Base-by-base conservation (phyloP, 2,113 vertebrate species). In the Alces alces region DNA sequence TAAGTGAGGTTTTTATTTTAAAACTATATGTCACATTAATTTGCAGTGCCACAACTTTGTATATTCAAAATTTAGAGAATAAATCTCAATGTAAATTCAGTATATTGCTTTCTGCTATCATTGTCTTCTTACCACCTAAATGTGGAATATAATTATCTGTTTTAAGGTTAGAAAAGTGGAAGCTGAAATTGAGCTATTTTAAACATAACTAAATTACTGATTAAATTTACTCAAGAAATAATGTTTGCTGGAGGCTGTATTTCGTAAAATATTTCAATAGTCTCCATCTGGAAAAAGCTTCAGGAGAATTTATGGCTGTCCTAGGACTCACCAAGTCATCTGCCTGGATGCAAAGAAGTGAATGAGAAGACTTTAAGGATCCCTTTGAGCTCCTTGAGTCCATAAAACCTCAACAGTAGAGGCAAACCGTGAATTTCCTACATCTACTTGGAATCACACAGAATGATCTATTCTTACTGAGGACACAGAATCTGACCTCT, bases 61-160 rank as follows among this genome's bases (percentile, higher is more conserved):
- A 43, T 96, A 86, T 47, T 88, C n/a, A 96, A 84, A 5, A 95
- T 86, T 91, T 85, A 90, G 64, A 95, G 28, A 70, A 93, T 47
- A 95, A 96, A 60, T 12, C 86, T 98, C 96, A 97, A 97, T 97
- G 89, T 96, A 96, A 93, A 92, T 96, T 95, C 54, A 85, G 14
- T 50, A 85, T 54, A 87, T 50, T 97, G 91, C 84, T 95, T 94
- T 97, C 93, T 96, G 86, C 85, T 97, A 39, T 97, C 97, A 91
- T 97, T 98, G 61, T 7, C 39, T 76, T 96, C 47, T 90, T 50
- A 95, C 50, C 96, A 95, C 13, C 66, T 96, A 95, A 93, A 95
- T 96, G 61, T 98, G 96, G 86, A 98, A 97, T 97, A 97, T 98
- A 98, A 97, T 96, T 91, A 93, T 96, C 33, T 97, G 27, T 92